phyloP scores from a whole-genome alignment of 2,113 vertebrate genomes.

The Philantomba maxwellii region DNA sequence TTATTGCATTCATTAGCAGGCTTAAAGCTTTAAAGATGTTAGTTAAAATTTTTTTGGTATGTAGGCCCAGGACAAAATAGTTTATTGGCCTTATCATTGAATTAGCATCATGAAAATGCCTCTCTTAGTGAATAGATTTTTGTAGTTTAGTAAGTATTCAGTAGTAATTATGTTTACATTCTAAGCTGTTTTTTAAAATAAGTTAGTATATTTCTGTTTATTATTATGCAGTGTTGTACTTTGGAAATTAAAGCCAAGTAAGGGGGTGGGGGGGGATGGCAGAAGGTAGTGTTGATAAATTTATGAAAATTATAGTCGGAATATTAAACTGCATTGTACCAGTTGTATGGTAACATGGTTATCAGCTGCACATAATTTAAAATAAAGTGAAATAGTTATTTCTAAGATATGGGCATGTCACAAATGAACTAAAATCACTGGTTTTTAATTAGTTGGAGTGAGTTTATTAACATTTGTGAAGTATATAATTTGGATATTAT shows the following conservation, averaged over 20 bases:
- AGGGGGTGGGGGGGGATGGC: background rate
- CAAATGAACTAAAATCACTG: background rate
- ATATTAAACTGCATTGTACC: background rate
- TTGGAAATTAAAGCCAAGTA: slow-evolving; percentile 5
- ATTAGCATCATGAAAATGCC: background rate
- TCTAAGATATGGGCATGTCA: background rate
- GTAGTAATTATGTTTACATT: background rate
- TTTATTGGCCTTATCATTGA: background rate
- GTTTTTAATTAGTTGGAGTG: background rate
- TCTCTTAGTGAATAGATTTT: background rate
- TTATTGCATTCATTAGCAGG: background rate
- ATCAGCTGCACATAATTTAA: background rate
- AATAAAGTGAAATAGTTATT: background rate
- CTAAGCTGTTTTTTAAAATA: background rate
- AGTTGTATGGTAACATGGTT: background rate
- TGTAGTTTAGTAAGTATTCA: background rate
- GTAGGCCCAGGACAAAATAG: background rate
- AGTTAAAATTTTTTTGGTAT: background rate
- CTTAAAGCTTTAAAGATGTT: slow-evolving; percentile 17
- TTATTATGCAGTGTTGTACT: background rate
- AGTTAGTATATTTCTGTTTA: background rate
- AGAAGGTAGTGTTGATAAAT: background rate
- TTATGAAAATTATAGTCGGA: background rate
- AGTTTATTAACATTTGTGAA: background rate
- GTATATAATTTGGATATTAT: background rate